phyloP scores from a whole-genome alignment of 2,797 vertebrate genomes.

The Okamejei kenojei region DNA sequence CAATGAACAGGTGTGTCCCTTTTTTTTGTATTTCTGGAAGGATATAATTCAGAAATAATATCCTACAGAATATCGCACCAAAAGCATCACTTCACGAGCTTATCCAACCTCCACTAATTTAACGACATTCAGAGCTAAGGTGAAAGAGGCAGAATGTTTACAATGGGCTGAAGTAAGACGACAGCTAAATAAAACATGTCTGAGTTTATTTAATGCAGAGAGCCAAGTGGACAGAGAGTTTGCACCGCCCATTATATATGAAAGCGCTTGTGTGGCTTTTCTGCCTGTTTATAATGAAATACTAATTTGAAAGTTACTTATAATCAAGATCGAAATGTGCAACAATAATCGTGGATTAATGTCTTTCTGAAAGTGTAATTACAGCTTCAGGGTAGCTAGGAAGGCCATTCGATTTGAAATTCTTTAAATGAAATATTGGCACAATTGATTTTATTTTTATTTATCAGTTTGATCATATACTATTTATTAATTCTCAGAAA shows the following conservation, averaged over 20 bases:
- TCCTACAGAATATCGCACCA: neutral
- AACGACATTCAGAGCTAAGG: neutral
- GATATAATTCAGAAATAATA: neutral
- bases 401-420: neutral
- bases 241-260: neutral
- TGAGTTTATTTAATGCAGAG: neutral
- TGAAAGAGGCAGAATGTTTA: neutral
- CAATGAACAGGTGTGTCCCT: too few relatives aligned
- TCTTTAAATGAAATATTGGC: neutral
- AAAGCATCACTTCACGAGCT: neutral
- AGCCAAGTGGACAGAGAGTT: neutral
- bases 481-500: neutral
- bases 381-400: neutral
- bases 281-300: neutral
- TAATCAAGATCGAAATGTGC: neutral
- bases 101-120: neutral
- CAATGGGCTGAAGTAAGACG: neutral
- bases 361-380: neutral
- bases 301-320: neutral
- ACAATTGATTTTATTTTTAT: neutral
- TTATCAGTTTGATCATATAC: neutral
- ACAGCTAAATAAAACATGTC: neutral
- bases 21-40: too few relatives aligned
- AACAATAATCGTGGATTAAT: neutral
- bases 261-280: neutral